Conservation (phyloP, 64 coral and sea anemone species). For the Cladopsammia gracilis region DNA sequence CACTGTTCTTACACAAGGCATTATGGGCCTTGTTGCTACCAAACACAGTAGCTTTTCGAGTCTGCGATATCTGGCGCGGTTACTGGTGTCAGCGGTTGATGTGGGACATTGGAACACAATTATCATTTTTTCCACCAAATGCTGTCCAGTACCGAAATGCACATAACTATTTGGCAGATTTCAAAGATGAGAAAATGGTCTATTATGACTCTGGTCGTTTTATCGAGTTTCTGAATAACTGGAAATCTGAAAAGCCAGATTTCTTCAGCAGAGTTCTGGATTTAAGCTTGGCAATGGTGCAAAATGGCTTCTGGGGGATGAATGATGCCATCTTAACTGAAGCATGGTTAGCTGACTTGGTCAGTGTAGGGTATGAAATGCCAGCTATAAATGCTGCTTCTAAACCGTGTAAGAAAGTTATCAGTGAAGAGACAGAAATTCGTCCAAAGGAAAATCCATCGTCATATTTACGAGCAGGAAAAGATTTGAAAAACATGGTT, state of each 20-base stretch:
- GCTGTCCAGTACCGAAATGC: conserved; percentile 74
- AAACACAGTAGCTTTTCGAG: conserved; percentile 52
- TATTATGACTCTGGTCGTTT: conserved; percentile 66
- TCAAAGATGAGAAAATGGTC: conserved; percentile 65
- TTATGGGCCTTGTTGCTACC: conserved; percentile 70
- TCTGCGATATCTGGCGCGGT: conserved; percentile 82
- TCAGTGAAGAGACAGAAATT: neutral
- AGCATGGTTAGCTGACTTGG: conserved; percentile 72
- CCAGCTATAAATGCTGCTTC: conserved; percentile 32
- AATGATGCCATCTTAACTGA: conserved; percentile 74
- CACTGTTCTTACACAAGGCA: conserved; percentile 65
- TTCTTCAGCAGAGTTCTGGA: conserved; percentile 73
- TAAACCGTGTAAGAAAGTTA: conserved; percentile 36
- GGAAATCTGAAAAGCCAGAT: conserved; percentile 57
- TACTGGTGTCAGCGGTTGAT: conserved; percentile 74
- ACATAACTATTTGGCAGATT: conserved; percentile 73
- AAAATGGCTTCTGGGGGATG: conserved; percentile 43
- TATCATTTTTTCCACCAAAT: conserved; percentile 86
- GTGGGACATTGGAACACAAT: conserved; percentile 73
- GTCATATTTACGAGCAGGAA: conserved; percentile 49
- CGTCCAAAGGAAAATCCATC: conserved; percentile 31
- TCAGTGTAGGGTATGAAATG: conserved; percentile 77
- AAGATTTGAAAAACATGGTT: neutral
- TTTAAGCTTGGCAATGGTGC: conserved; percentile 54
- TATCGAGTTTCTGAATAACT: conserved; percentile 61